phyloP scores from a whole-genome alignment of 2,888 invertebrate genomes.

The Norana najaformis region DNA sequence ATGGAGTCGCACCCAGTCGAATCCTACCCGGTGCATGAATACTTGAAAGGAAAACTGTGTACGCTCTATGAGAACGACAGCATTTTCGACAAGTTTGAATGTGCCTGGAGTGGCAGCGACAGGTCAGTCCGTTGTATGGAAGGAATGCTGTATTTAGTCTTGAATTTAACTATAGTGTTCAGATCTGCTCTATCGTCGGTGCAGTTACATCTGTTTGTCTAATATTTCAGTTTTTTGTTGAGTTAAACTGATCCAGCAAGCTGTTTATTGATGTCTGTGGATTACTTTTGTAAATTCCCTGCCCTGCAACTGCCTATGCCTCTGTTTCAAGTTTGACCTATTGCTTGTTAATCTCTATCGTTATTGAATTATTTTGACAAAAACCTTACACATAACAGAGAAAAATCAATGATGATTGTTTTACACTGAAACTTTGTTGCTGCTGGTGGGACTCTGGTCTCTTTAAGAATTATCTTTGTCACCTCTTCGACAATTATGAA shows the following conservation, averaged over 20 bases:
- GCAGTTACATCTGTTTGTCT: neutral
- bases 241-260: too few species aligned
- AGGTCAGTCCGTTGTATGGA: slow-evolving; percentile 65
- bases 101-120: slow-evolving; percentile 99
- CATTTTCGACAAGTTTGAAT: slow-evolving; percentile 99
- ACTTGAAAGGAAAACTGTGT: slow-evolving; percentile 94
- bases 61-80: slow-evolving; percentile 99
- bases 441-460: too few species aligned
- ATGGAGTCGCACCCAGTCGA: slow-evolving; percentile 99
- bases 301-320: too few species aligned
- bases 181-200: neutral
- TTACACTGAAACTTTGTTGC: too few species aligned
- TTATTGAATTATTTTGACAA: too few species aligned
- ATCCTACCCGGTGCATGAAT: slow-evolving; percentile 84
- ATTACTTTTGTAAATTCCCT: neutral
- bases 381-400: too few species aligned
- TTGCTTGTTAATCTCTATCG: too few species aligned
- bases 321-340: too few species aligned
- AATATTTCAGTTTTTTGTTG: too few species aligned
- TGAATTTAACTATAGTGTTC: neutral
- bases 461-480: too few species aligned
- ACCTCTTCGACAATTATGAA: too few species aligned
- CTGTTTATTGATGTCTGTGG: neutral
- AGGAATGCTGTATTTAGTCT: neutral
- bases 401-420: too few species aligned